Evolutionary conservation across 2,888 invertebrate species (phyloP).

Genomic region (Petrolisthes manimaculis): DNA sequence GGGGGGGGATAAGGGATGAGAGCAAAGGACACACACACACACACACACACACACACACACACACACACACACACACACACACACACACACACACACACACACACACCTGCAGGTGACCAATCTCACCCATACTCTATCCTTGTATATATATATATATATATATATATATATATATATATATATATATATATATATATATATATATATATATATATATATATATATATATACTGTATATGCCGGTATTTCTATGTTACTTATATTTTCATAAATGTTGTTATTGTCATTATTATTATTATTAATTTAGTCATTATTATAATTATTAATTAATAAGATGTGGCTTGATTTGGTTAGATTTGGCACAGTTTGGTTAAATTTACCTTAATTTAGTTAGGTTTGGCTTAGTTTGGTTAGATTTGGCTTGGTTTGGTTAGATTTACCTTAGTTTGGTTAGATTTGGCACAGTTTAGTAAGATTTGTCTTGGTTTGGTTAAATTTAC

Average conservation of each 20-base stretch:
- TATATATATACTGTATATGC: too few relatives aligned
- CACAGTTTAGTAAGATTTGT: neutral
- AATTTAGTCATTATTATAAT: conserved; percentile 15
- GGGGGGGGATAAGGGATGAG: neutral
- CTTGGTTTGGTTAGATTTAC: too few relatives aligned
- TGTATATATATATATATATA: too few relatives aligned
- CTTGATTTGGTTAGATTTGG: neutral
- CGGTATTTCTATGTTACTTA: neutral
- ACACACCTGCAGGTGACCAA: neutral
- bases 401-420: too few relatives aligned
- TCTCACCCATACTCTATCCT: too few relatives aligned
- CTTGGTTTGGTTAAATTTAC: neutral
- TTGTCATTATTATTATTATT: neutral
- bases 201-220: neutral
- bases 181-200: neutral
- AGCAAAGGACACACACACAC: neutral
- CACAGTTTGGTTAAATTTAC: too few relatives aligned
- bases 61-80: neutral
- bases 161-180: neutral
- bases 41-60: neutral
- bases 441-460: neutral
- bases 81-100: neutral
- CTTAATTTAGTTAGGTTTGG: too few relatives aligned
- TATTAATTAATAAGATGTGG: neutral
- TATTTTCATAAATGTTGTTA: neutral